Conservation (phyloP, 2,113 vertebrate species). For the Seriola dumerili region DNA sequence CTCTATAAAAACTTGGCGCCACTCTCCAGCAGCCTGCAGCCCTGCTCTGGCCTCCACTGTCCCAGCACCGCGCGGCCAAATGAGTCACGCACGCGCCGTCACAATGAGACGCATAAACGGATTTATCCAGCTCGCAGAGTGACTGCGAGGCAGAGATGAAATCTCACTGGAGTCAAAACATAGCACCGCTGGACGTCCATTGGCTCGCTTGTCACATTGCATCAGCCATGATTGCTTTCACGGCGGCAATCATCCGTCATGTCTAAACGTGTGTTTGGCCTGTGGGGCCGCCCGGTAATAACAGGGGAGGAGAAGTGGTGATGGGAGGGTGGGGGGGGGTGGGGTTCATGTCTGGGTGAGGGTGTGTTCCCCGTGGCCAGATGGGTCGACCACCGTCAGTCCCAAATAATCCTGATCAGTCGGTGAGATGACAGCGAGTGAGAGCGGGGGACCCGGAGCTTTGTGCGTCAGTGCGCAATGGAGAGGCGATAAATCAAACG, state of each 20-base stretch:
- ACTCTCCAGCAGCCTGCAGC: constrained; percentile 13
- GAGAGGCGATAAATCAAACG: constrained; percentile 79
- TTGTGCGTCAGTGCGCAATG: constrained; percentile 79
- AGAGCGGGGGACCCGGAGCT: constrained; percentile 67
- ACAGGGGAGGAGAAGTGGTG: background rate
- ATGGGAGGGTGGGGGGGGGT: background rate
- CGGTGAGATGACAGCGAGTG: constrained; percentile 70
- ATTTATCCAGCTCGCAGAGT: constrained; percentile 10
- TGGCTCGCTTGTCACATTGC: constrained; percentile 42
- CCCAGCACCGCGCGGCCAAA: constrained; percentile 17
- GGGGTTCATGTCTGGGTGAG: constrained; percentile 26
- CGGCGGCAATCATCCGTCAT: constrained; percentile 26
- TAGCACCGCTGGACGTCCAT: constrained; percentile 18
- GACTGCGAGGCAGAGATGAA: background rate
- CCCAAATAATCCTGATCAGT: constrained; percentile 62
- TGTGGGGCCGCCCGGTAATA: constrained; percentile 11
- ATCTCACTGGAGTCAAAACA: constrained; percentile 32
- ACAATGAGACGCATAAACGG: constrained; percentile 35
- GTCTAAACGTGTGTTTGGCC: constrained; percentile 43
- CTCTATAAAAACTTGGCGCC: constrained; percentile 1
- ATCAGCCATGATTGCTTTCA: constrained; percentile 46
- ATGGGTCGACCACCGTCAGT: constrained; percentile 46
- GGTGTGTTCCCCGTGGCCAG: constrained; percentile 52
- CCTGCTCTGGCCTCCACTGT: constrained; percentile 12
- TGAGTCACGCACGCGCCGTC: constrained; percentile 37